Percentiles rank a stretch among this genome's conserved stretches.
Conservation (phyloP, 2,113 vertebrate species). For the Egretta garzetta region DNA sequence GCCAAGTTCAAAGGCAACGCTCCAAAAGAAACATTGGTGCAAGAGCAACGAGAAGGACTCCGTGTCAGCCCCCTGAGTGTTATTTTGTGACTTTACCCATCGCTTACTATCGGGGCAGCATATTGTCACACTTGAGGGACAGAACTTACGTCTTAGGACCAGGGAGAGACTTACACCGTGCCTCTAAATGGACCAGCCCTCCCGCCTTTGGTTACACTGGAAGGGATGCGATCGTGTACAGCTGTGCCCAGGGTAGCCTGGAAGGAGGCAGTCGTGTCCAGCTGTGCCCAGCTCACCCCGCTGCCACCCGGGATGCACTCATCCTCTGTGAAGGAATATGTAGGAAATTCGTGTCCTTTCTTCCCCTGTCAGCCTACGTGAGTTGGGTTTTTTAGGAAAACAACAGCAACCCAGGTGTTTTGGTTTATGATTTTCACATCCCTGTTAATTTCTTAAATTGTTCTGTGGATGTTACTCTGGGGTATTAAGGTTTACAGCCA, state of each 20-base stretch:
- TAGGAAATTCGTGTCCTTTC: neutral
- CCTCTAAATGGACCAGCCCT: neutral
- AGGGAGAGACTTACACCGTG: no score
- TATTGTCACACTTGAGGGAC: neutral
- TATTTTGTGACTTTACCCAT: neutral
- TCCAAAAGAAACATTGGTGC: neutral
- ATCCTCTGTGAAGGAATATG: neutral
- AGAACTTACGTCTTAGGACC: accelerated
- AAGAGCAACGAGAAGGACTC: neutral
- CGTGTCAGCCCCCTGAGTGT: accelerated
- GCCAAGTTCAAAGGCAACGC: neutral
- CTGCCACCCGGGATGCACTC: neutral
- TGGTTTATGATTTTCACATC: neutral
- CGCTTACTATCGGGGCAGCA: neutral
- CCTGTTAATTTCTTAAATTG: neutral
- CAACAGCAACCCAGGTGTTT: neutral
- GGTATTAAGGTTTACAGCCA: neutral
- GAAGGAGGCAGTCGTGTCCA: neutral
- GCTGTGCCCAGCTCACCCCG: neutral
- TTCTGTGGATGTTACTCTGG: neutral
- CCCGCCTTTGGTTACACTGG: neutral
- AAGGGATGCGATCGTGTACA: neutral
- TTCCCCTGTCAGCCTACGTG: neutral
- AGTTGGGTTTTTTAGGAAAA: neutral
- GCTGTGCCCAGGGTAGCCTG: neutral